These are phyloP conservation scores for Carassius carassius DNA, from an alignment of 2,113 vertebrate genomes.

Conservation along the genomic window DNA sequence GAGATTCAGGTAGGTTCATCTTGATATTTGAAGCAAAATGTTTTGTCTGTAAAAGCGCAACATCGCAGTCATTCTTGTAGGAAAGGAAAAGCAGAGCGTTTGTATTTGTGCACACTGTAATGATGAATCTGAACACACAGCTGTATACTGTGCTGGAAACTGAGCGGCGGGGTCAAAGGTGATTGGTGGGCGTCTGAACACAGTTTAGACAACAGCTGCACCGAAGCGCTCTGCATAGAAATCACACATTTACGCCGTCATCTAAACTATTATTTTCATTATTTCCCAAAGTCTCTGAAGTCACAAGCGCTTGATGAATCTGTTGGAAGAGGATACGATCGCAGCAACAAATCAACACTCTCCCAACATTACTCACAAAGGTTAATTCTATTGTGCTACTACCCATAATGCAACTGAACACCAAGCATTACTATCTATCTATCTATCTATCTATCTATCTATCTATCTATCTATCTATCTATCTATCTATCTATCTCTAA, in stretches of 20 bases:
- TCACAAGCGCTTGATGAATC: slow-evolving; percentile 7
- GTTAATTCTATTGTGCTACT: slow-evolving; percentile 34
- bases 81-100: background rate
- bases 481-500: too few relatives aligned
- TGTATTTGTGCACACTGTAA: background rate
- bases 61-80: background rate
- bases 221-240: background rate
- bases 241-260: slow-evolving; percentile 4
- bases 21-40: too few relatives aligned
- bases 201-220: background rate
- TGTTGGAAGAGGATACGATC: background rate
- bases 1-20: too few relatives aligned
- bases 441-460: too few relatives aligned
- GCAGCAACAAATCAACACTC: slow-evolving; percentile 37
- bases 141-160: background rate
- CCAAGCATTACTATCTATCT: too few relatives aligned
- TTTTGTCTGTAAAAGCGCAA: background rate
- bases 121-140: background rate
- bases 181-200: background rate
- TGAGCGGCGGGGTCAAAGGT: background rate
- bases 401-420: slow-evolving; percentile 43
- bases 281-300: background rate
- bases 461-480: too few relatives aligned
- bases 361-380: slow-evolving; percentile 27
- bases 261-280: background rate